Evolutionary conservation across 2,888 invertebrate species (phyloP), one percentile per base, ranked within the genome.

Genomic region (Phyto melanocephala): DNA sequence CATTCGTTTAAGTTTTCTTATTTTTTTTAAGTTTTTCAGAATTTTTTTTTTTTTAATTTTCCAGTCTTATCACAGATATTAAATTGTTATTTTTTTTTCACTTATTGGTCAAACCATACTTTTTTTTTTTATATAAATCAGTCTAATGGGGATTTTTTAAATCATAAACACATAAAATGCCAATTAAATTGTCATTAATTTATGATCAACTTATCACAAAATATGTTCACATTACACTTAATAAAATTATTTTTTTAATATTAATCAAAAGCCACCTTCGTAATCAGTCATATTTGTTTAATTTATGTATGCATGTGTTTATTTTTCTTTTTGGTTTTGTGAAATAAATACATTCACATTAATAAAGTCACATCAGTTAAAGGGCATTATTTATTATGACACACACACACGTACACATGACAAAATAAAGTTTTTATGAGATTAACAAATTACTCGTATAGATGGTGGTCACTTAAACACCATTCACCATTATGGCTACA

Each of bases 171-270:
- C 33, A 47, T 50, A 65, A 65, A 83, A 84, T 82, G 85, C 83
- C 71, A 74, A 70, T 76, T 54, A 65, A 79, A 84, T 76, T 67
- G 68, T 35, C 28, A 70, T 54, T 17, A 13, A 83, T 50, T 68
- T 63, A 67, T 65, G 37, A 10, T 35, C 54, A 35, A 75, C 65
- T 70, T 81, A 86, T 83, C 85, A 85, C 85, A 84, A 80, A 80
- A 78, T 33, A 74, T 62, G 56, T 67, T 80, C 17, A 65, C 47
- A 24, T 60, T 67, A 60, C n/a, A 68, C 52, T 58, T 77, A 68
- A 70, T 80, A 35, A 77, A 70, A 28, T 74, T 42, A 62, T 11
- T 68, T 40, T 37, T 60, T 40, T 60, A 24, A 54, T 45, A 71
- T 71, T 71, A 56, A 75, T 74, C 40, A 58, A 76, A 71, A 80